Conservation (phyloP, 2,113 vertebrate genomes). For the Vombatus ursinus region DNA sequence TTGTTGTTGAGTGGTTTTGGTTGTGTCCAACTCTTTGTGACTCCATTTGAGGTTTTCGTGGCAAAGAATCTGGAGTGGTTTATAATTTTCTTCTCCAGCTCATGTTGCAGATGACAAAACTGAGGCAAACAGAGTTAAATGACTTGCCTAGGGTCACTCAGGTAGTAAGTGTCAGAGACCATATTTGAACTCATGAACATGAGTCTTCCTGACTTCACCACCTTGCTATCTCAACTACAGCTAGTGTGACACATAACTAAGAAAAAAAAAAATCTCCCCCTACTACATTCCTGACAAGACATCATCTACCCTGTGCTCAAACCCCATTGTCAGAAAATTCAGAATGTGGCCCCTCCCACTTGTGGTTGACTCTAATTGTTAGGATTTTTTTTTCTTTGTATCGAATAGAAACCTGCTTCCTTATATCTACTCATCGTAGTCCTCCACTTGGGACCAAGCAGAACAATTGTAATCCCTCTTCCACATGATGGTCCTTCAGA, state of each 20-base stretch:
- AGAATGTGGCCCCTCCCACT: neutral
- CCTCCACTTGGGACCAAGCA: too few relatives aligned
- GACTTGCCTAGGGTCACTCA: too few relatives aligned
- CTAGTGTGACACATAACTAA: neutral
- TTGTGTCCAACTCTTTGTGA: too few relatives aligned
- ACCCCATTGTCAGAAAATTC: neutral
- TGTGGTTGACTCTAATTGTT: neutral
- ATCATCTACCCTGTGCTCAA: neutral
- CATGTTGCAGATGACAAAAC: too few relatives aligned
- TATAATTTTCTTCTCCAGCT: too few relatives aligned
- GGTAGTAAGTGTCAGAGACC: too few relatives aligned
- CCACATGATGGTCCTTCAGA: neutral
- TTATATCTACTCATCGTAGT: neutral
- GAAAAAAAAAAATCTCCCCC: neutral
- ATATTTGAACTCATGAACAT: too few relatives aligned
- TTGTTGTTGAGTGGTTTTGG: too few relatives aligned
- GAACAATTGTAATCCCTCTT: neutral
- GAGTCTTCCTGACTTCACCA: too few relatives aligned
- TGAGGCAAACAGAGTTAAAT: too few relatives aligned
- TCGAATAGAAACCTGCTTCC: neutral
- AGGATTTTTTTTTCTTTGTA: neutral
- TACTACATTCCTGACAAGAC: neutral
- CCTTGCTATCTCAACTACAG: neutral
- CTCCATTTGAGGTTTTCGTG: too few relatives aligned
- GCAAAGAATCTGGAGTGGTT: too few relatives aligned